Conservation (phyloP, 2,888 invertebrate genomes). For the Aporophyla lueneburgensis region DNA sequence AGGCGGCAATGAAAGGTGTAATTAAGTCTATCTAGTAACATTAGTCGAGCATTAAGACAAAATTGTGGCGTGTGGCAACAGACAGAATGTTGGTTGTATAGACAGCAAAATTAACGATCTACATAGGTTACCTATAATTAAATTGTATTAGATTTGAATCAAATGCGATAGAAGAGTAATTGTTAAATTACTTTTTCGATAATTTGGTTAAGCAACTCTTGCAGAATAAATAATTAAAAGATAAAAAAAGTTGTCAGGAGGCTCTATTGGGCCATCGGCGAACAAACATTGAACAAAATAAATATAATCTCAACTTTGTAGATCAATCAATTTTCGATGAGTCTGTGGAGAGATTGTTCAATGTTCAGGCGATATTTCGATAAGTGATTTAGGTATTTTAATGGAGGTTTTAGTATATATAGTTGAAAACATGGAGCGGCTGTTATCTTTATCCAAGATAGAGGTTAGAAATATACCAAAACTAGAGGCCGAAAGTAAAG, state of each 20-base stretch:
- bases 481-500: no score
- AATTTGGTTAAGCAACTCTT: conserved; percentile 46
- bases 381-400: conserved; percentile 39
- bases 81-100: conserved; percentile 21
- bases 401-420: conserved; percentile 12
- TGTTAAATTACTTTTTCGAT: conserved; percentile 43
- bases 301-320: conserved; percentile 53
- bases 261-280: conserved; percentile 30
- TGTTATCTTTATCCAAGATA: no score
- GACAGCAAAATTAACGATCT: conserved; percentile 34
- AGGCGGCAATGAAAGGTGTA: conserved; percentile 48
- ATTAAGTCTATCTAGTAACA: conserved; percentile 57
- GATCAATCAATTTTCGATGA: conserved; percentile 53
- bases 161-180: conserved; percentile 36
- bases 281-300: conserved; percentile 46
- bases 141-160: conserved; percentile 40
- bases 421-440: no score
- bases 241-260: conserved; percentile 48
- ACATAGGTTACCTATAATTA: conserved; percentile 31
- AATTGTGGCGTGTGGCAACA: conserved; percentile 55
- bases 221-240: conserved; percentile 55
- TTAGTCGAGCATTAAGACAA: conserved; percentile 50
- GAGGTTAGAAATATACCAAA: no score
- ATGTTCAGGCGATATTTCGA: conserved; percentile 43
- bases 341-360: conserved; percentile 29